These are phyloP conservation scores for Odocoileus hemionus DNA, from an alignment of 2,113 vertebrate species.

Conservation along the genomic window DNA sequence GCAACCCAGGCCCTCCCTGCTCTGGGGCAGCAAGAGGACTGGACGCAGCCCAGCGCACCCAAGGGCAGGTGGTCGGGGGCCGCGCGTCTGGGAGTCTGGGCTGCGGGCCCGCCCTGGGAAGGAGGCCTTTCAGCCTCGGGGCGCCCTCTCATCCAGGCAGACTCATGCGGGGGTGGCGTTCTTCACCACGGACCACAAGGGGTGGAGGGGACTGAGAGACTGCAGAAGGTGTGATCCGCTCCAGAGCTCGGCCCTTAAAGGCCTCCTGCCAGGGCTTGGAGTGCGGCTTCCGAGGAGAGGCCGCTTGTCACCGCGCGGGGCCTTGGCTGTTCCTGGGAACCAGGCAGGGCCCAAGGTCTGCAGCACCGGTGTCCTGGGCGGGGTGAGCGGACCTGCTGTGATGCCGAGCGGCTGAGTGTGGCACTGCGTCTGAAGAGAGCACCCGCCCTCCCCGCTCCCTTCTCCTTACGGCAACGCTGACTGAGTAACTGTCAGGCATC, in stretches of 20 bases:
- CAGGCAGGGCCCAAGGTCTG: accelerated
- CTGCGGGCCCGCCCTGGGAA: not conserved
- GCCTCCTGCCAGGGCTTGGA: not conserved
- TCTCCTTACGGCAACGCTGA: accelerated
- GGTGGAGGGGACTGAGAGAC: not conserved
- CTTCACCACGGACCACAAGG: accelerated
- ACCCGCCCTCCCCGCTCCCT: accelerated
- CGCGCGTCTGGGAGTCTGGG: not conserved
- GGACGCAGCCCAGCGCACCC: not conserved
- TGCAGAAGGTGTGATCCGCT: too few species aligned
- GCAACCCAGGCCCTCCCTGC: not conserved
- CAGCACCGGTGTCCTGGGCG: not conserved
- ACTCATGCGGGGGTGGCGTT: accelerated
- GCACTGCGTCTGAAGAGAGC: accelerated
- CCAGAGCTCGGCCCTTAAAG: not conserved
- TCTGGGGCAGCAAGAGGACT: not conserved
- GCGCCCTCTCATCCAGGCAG: accelerated
- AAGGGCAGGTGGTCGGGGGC: not conserved
- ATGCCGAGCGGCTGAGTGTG: accelerated
- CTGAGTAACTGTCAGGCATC: not conserved
- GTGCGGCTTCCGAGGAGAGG: accelerated
- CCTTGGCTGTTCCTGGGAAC: not conserved
- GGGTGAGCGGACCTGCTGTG: accelerated
- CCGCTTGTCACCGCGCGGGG: accelerated
- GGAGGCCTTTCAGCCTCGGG: not conserved